Base-by-base conservation (phyloP, 2,888 invertebrate species). In the Leptopilina myrica region DNA sequence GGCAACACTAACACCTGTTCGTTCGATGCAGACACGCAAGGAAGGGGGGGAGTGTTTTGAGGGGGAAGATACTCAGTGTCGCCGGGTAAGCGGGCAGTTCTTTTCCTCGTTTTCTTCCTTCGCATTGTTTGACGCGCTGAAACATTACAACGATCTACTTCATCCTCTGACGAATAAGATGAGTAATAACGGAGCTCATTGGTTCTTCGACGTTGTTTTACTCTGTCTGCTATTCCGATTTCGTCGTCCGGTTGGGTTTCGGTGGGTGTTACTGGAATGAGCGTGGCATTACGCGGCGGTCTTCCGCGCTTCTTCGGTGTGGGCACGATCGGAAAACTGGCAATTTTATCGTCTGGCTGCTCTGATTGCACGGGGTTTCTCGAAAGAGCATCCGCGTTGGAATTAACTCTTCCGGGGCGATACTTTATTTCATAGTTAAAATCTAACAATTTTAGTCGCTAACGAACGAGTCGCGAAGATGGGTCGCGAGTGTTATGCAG, bases 101-200 rank as follows among this genome's bases (percentile, higher is more conserved):
- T 53, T 53, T 53, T 53, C 12, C 53, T 8, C 53, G 53, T 8
- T 53, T 53, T 53, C 12, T 53, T 53, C 53, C 12, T 53, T 53
- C 53, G 8, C 12, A 53, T 12, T 12, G 53, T 11, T 53, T 53
- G 8, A 12, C 53, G 53, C 53, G 12, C 12, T 12, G 53, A 53
- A 53, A 2, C 12, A 53, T 12, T 53, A 53, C 62, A 62, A 7
- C 15, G 62, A n/a, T 62, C 62, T n/a, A 15, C n/a, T 7, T 62
- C 62, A 62, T 62, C 62, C n/a, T 62, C 62, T 7, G 62, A 62
- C 7, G 62, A 62, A 15, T 62, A 62, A 15, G 62, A 62, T n/a
- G 14, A 62, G 6, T 14, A n/a, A n/a, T 14, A 7, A 1, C 7
- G 62, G 14, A n/a, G 62, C 62, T 62, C 1, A n/a, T 15, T 62